Evolutionary conservation across 2,113 vertebrate genomes (phyloP).

Genomic region (Mobula birostris): DNA sequence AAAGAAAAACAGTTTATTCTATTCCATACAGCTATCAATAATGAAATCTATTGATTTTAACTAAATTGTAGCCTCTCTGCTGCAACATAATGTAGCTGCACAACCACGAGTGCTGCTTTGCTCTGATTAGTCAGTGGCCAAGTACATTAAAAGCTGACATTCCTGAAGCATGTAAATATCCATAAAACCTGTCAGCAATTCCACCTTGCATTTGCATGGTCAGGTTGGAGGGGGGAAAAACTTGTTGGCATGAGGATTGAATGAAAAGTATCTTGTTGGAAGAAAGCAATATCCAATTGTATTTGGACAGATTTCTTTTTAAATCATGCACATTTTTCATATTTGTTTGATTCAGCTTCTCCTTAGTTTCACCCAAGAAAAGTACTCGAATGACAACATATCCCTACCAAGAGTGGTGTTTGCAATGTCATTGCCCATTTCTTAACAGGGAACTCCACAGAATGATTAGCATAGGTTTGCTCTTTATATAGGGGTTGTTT

Average conservation of each 20-base stretch:
- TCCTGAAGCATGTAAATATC: slow-evolving; percentile 35
- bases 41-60: neutral
- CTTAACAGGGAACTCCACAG: neutral
- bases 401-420: neutral
- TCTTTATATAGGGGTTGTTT: neutral
- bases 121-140: neutral
- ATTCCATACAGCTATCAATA: neutral
- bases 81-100: slow-evolving; percentile 27
- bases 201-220: slow-evolving; percentile 11
- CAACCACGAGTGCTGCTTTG: slow-evolving; percentile 6
- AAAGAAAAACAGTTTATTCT: slow-evolving; percentile 20
- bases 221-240: neutral
- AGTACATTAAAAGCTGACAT: slow-evolving; percentile 23
- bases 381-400: neutral
- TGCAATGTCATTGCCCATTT: neutral
- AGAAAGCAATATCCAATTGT: neutral
- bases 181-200: neutral
- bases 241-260: neutral
- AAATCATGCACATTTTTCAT: neutral
- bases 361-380: neutral
- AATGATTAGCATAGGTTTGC: slow-evolving; percentile 6
- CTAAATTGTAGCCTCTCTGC: slow-evolving; percentile 25
- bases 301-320: neutral
- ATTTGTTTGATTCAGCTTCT: neutral
- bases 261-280: neutral